These are phyloP conservation scores for Lonchura striata DNA, from an alignment of 2,113 vertebrate genomes.

Conservation along the genomic window DNA sequence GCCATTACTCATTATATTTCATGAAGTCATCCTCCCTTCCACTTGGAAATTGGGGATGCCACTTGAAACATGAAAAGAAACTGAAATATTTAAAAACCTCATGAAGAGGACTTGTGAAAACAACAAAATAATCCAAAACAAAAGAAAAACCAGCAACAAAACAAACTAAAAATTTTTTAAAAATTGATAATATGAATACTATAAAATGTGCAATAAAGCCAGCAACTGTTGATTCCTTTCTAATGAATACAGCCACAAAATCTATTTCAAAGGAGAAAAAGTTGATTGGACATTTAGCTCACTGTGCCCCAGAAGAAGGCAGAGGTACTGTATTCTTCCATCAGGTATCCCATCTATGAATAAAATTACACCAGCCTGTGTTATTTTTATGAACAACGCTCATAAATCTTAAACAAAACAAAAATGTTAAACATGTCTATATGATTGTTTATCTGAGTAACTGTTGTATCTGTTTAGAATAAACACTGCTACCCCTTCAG, in stretches of 20 bases:
- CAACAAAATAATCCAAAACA: not conserved
- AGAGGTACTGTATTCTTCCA: not conserved
- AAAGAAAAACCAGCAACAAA: not conserved
- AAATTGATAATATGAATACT: not conserved
- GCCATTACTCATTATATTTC: slow-evolving; percentile 41
- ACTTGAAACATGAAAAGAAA: slow-evolving; percentile 42
- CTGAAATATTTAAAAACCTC: slow-evolving; percentile 24
- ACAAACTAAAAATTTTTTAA: not conserved
- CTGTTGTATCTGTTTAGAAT: slow-evolving; percentile 29
- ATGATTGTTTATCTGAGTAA: slow-evolving; percentile 19
- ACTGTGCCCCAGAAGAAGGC: not conserved
- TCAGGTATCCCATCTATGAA: not conserved
- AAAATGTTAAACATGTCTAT: slow-evolving; percentile 8
- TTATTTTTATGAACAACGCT: not conserved
- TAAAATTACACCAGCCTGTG: not conserved
- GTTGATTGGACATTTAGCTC: not conserved
- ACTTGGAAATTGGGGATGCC: slow-evolving; percentile 25
- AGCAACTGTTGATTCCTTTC: slow-evolving; percentile 2
- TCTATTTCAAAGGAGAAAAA: slow-evolving; percentile 11
- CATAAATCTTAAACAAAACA: slow-evolving; percentile 6
- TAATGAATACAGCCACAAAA: not conserved
- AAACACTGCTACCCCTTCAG: slow-evolving; percentile 35
- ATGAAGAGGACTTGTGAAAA: not conserved
- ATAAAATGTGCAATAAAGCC: slow-evolving; percentile 61
- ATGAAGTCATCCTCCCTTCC: slow-evolving; percentile 47